Evolutionary conservation across 2,797 vertebrate species (phyloP).

Genomic region (Syngnathus rostellatus): DNA sequence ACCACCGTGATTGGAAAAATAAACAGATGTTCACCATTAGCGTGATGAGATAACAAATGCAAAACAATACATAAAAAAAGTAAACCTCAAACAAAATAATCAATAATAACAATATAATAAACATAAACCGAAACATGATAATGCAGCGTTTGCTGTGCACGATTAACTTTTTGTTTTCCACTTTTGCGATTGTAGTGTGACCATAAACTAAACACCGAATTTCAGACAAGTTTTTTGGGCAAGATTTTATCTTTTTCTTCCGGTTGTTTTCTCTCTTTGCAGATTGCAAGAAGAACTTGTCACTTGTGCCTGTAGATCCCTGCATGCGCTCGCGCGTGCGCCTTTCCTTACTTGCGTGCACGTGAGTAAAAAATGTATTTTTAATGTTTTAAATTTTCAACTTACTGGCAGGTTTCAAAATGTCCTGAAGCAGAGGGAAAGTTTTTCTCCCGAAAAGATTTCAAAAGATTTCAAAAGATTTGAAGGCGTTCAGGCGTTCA

Average conservation of each 20-base stretch:
- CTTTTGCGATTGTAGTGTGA: background rate
- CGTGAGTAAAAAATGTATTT: background rate
- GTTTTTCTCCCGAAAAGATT: background rate
- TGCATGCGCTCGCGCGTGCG: background rate
- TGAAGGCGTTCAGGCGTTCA: constrained; percentile 6
- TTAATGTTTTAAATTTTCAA: background rate
- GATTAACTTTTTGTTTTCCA: background rate
- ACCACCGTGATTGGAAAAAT: background rate
- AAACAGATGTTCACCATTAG: background rate
- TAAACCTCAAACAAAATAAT: background rate
- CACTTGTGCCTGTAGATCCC: background rate
- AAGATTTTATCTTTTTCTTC: background rate
- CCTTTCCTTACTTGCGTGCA: background rate
- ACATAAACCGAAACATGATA: background rate
- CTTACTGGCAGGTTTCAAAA: constrained; percentile 3
- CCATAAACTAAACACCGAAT: background rate
- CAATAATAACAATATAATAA: background rate
- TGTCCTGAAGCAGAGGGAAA: background rate
- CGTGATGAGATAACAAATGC: background rate
- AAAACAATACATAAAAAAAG: background rate
- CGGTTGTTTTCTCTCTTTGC: background rate
- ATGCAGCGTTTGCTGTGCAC: background rate
- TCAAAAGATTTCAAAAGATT: background rate
- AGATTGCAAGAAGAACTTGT: background rate
- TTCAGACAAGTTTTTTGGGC: background rate